Evolutionary conservation across 2,888 invertebrate genomes (phyloP), one percentile per base, ranked within the genome.

Genomic region (Orgyia antiqua): DNA sequence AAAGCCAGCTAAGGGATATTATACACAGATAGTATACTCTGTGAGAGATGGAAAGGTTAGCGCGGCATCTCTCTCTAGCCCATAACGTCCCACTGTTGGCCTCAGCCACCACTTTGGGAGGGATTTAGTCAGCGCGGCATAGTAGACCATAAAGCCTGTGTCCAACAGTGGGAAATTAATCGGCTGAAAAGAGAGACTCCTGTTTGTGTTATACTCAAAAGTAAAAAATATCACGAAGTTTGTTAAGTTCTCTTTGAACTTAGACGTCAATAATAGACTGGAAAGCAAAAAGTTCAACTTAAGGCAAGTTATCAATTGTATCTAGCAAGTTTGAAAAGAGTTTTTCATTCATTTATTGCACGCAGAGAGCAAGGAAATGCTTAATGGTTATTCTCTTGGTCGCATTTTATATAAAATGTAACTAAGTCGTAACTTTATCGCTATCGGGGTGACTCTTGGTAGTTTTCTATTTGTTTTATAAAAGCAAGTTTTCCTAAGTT

Each of bases 261-360:
- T 46, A 51, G 55, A 54, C 66, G 62, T 73, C 75, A 75, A 76
- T 79, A 78, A 74, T 69, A 60, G 69, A 67, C 58, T 58, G 51
- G 55, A 62, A 66, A 65, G 71, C 69, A 74, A 72, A 76, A 79
- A 78, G 73, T 78, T 54, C 72, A 60, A 68, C 76, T 68, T 42
- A 51, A 46, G 59, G 68, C 74, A 59, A 75, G 70, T 78, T 82
- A 77, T 77, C 77, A 78, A 77, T 78, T 77, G 77, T 76, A 73
- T 77, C 77, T 67, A 51, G 6, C 51, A 42, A 62, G 74, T 68
- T 75, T 69, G 58, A 45, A 59, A 28, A 54, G 73, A 68, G 15
- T 74, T 80, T 75, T 71, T 73, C 66, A 73, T 72, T 71, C 73
- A 72, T 78, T 80, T 78, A 76, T 76, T 71, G 71, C 70, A 72